These are phyloP conservation scores for Asobara japonica DNA, from an alignment of 1,140 invertebrate species.

Conservation along the genomic window DNA sequence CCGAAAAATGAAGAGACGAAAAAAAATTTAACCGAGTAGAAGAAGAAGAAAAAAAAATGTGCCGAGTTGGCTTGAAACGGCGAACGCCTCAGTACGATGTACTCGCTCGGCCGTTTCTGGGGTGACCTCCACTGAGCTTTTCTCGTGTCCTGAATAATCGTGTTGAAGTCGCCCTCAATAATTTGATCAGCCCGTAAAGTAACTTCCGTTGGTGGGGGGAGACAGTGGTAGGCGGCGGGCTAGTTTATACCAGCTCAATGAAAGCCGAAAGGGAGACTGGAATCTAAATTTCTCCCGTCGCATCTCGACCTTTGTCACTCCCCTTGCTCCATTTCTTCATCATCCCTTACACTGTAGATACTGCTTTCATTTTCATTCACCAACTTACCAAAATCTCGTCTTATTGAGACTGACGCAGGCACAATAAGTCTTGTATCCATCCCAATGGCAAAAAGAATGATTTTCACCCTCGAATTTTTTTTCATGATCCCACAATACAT, in stretches of 20 bases:
- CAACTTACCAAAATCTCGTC: not conserved
- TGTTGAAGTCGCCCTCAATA: not conserved
- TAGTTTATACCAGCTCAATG: not conserved
- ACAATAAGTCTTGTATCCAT: not conserved
- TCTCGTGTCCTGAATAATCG: slow-evolving; percentile 11
- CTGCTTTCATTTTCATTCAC: not conserved
- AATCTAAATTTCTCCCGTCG: not conserved
- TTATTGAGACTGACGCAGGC: not conserved
- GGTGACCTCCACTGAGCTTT: not conserved
- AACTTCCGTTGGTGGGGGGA: not conserved
- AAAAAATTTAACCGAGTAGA: not conserved
- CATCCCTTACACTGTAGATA: not conserved
- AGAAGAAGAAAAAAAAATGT: not conserved
- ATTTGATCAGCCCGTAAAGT: slow-evolving; percentile 13
- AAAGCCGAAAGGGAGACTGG: not conserved
- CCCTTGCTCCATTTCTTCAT: not conserved
- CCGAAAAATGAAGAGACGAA: not conserved
- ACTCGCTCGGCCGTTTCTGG: not conserved
- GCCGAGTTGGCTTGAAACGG: slow-evolving; percentile 7
- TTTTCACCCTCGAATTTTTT: not conserved
- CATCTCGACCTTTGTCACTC: not conserved
- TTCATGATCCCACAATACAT: not conserved
- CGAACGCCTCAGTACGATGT: slow-evolving; percentile 1
- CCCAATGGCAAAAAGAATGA: not conserved
- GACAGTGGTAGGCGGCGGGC: not conserved